A percentile compares a stretch with the other conserved stretches of the same genome.
Conservation (phyloP, 92 coral and sea anemone species). For the Heteractis magnifica region DNA sequence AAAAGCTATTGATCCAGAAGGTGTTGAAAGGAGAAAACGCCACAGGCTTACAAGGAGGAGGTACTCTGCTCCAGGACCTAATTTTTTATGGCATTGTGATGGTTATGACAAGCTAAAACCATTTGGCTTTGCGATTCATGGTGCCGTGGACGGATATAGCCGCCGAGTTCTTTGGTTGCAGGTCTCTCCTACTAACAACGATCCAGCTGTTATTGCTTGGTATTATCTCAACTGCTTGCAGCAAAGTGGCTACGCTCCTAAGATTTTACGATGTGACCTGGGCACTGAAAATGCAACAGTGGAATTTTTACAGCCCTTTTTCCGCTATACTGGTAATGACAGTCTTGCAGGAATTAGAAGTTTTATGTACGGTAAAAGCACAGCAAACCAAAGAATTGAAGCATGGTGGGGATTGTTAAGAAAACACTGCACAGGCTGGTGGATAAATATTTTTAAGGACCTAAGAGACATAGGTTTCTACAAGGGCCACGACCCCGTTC, state of each 20-base stretch:
- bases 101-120: slow-evolving; percentile 34
- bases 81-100: slow-evolving; percentile 29
- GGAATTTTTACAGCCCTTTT: slow-evolving; percentile 16
- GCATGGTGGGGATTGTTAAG: slow-evolving; percentile 30
- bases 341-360: slow-evolving; percentile 12
- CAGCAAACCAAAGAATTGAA: slow-evolving; percentile 29
- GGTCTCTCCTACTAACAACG: slow-evolving; percentile 10
- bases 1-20: slow-evolving; percentile 21
- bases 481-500: slow-evolving; percentile 7
- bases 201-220: slow-evolving; percentile 13
- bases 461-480: slow-evolving; percentile 11
- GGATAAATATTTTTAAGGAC: slow-evolving; percentile 26
- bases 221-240: slow-evolving; percentile 13
- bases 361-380: slow-evolving; percentile 20
- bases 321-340: slow-evolving; percentile 5
- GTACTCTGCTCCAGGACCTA: slow-evolving; percentile 16
- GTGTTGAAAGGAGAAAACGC: slow-evolving; percentile 18
- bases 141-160: slow-evolving; percentile 25
- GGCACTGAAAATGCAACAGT: slow-evolving; percentile 29
- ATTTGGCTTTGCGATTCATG: slow-evolving; percentile 25
- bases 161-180: slow-evolving; percentile 25
- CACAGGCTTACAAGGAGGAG: slow-evolving; percentile 16
- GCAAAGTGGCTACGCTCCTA: not conserved
- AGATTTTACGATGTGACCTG: slow-evolving; percentile 20
- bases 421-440: slow-evolving; percentile 22